Evolutionary conservation across 2,113 vertebrate species (phyloP).

Genomic region (Aldabrachelys gigantea): DNA sequence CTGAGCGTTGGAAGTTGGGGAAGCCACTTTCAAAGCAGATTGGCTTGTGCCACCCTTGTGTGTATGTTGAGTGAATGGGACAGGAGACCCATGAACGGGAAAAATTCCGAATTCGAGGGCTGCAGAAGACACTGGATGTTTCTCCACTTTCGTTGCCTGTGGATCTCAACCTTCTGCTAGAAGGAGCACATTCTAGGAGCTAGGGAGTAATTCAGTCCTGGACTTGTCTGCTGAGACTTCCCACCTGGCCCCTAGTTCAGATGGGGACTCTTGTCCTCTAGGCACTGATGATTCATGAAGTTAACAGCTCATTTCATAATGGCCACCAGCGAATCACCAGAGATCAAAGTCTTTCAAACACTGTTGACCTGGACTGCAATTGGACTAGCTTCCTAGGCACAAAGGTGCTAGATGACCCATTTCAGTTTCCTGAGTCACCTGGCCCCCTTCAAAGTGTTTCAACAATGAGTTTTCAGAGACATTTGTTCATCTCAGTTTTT

Average conservation of each 20-base stretch:
- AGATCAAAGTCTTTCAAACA: not conserved
- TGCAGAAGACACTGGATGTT: not conserved
- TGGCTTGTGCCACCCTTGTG: not conserved
- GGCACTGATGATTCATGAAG: not conserved
- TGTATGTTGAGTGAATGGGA: not conserved
- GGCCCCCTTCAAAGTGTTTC: not conserved
- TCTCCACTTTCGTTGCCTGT: not conserved
- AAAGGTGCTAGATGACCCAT: accelerated
- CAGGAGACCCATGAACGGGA: not conserved
- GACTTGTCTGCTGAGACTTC: not conserved
- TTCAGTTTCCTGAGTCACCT: not conserved
- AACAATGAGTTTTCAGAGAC: not conserved
- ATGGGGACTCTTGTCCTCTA: not conserved
- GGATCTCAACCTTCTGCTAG: not conserved
- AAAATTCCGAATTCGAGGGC: not conserved
- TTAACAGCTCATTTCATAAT: not conserved
- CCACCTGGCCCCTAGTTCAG: not conserved
- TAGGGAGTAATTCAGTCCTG: not conserved
- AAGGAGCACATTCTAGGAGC: not conserved
- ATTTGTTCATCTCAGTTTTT: not conserved
- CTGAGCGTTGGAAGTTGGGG: not conserved
- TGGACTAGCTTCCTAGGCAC: not conserved
- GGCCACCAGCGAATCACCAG: not conserved
- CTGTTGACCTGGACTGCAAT: not conserved
- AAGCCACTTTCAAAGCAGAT: not conserved